Conservation (phyloP, 2,797 vertebrate genomes). For the Aythya fuligula region DNA sequence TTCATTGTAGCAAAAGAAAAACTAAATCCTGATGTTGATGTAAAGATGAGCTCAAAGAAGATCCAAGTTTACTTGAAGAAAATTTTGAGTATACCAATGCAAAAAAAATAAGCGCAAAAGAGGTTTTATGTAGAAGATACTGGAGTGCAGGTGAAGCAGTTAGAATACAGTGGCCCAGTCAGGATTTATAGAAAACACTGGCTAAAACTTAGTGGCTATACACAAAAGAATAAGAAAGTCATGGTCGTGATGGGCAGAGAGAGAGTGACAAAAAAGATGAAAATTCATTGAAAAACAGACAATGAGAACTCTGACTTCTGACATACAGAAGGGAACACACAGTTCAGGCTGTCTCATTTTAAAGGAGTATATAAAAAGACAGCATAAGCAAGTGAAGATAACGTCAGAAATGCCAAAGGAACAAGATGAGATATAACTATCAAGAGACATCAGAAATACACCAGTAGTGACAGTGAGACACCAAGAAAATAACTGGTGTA, state of each 20-base stretch:
- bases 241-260: neutral
- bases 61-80: neutral
- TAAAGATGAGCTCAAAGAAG: neutral
- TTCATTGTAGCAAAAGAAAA: neutral
- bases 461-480: rapidly evolving
- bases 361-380: neutral
- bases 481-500: neutral
- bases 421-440: constrained; percentile 16
- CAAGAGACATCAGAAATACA: neutral
- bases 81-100: neutral
- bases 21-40: neutral
- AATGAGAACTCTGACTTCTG: neutral
- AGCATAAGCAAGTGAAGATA: constrained; percentile 10
- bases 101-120: neutral
- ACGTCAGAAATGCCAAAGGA: constrained; percentile 26
- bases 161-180: neutral
- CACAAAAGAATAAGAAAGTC: neutral
- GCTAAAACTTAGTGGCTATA: neutral
- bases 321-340: neutral
- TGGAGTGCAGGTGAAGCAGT: neutral
- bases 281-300: neutral
- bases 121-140: neutral
- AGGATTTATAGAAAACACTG: constrained; percentile 3
- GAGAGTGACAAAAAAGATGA: neutral
- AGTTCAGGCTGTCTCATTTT: constrained; percentile 7